Evolutionary conservation across 2,113 vertebrate genomes (phyloP).

Genomic region (Tragelaphus imberbis): DNA sequence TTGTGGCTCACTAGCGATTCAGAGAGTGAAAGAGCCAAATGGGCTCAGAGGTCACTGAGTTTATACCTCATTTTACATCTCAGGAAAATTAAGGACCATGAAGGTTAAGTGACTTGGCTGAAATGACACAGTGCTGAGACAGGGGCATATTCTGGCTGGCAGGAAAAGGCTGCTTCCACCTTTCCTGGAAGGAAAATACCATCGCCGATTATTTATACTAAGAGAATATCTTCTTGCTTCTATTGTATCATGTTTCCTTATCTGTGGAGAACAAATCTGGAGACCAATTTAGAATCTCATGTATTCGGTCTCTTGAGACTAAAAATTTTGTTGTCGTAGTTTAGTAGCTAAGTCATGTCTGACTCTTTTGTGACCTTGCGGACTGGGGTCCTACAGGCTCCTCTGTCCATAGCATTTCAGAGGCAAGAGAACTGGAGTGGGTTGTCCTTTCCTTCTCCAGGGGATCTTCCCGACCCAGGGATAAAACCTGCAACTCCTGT

Average conservation of each 20-base stretch:
- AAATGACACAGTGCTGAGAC: not conserved
- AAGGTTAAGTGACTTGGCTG: not conserved
- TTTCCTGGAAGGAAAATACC: conserved; percentile 1
- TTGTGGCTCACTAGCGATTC: not conserved
- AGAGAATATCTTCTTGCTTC: not conserved
- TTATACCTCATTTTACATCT: not conserved
- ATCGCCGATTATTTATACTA: not conserved
- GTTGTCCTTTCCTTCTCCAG: not conserved
- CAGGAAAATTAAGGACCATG: not conserved
- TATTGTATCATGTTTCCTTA: not conserved
- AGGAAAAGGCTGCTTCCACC: not conserved
- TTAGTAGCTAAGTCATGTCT: not conserved
- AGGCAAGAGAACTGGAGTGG: not conserved
- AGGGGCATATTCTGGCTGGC: not conserved
- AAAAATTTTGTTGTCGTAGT: not conserved
- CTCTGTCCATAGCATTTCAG: not conserved
- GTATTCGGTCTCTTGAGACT: not conserved
- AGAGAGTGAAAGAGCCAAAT: not conserved
- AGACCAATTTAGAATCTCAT: not conserved
- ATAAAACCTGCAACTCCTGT: not conserved
- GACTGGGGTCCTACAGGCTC: not conserved
- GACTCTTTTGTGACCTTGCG: not conserved
- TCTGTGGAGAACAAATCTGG: not conserved
- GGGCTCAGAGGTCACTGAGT: not conserved
- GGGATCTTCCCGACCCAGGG: not conserved